phyloP scores from a whole-genome alignment of 2,888 invertebrate genomes.

The Nomada goodeniana region DNA sequence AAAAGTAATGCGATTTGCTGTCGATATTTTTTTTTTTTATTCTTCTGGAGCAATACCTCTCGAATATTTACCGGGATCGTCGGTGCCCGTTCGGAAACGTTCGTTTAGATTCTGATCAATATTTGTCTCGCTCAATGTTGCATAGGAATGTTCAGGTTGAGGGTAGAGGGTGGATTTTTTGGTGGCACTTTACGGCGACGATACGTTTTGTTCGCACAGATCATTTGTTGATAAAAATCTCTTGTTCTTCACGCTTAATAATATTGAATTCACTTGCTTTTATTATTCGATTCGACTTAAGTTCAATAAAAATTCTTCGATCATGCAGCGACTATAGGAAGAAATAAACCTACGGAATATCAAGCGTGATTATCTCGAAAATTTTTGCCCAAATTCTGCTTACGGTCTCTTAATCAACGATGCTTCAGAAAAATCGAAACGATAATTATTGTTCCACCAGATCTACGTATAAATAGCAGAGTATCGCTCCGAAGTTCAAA shows the following conservation, averaged over 20 bases:
- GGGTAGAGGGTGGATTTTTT: neutral
- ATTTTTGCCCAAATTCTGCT: neutral
- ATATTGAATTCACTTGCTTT: too few relatives aligned
- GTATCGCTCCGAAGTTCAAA: too few relatives aligned
- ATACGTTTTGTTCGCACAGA: neutral
- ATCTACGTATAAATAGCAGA: too few relatives aligned
- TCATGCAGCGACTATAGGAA: too few relatives aligned
- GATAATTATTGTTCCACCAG: neutral
- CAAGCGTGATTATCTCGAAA: too few relatives aligned
- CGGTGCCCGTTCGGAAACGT: neutral
- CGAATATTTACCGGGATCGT: constrained; percentile 1
- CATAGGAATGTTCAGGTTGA: neutral
- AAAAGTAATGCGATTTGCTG: neutral
- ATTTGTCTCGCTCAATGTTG: neutral
- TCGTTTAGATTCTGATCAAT: neutral
- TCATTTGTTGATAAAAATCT: too few relatives aligned
- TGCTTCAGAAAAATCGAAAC: neutral
- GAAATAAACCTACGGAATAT: too few relatives aligned
- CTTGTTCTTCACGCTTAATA: too few relatives aligned
- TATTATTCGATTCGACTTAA: too few relatives aligned
- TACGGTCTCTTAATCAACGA: neutral
- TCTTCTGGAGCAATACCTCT: neutral
- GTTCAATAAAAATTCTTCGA: too few relatives aligned
- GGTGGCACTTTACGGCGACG: neutral
- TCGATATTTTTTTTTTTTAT: constrained; percentile 13